Conservation (phyloP, 2,888 invertebrate species). For the Gymnoscelis rufifasciata region DNA sequence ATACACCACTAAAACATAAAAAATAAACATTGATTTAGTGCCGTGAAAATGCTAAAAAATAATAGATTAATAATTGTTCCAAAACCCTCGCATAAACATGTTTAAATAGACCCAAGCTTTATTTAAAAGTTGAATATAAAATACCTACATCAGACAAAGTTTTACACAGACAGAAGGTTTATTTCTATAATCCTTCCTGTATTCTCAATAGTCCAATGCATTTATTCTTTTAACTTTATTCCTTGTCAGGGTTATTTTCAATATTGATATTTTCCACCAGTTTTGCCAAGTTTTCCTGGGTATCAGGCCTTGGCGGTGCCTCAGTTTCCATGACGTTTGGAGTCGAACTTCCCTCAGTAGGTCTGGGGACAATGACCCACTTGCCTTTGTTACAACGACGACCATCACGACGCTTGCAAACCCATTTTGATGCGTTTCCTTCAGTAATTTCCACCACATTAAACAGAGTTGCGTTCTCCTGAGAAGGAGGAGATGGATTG, state of each 20-base stretch:
- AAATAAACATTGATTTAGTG: conserved; percentile 17
- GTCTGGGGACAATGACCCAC: conserved; percentile 8
- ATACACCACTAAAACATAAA: conserved; percentile 19
- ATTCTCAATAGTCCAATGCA: conserved; percentile 2
- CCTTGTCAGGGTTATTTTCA: conserved; percentile 15
- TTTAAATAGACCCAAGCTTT: background rate
- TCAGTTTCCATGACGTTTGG: conserved; percentile 18
- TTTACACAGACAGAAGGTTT: conserved; percentile 5
- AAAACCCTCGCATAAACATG: background rate
- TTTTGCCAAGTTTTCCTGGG: conserved; percentile 30
- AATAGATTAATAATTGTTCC: background rate
- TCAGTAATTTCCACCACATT: conserved; percentile 4
- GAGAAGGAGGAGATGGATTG: conserved; percentile 22
- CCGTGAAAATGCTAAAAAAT: background rate
- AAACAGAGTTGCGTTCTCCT: conserved; percentile 9
- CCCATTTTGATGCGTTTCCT: conserved; percentile 11
- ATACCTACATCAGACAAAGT: conserved; percentile 18
- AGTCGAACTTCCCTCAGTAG: conserved; percentile 12
- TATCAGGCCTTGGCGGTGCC: background rate
- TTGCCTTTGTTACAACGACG: conserved; percentile 20
- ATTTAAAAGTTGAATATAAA: background rate
- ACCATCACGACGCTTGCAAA: conserved; percentile 11
- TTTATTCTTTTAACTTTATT: conserved; percentile 12
- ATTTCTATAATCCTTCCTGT: background rate
- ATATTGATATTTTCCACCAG: conserved; percentile 35